These are phyloP conservation scores for Gopherus evgoodei DNA, from an alignment of 2,113 vertebrate genomes.

Conservation along the genomic window DNA sequence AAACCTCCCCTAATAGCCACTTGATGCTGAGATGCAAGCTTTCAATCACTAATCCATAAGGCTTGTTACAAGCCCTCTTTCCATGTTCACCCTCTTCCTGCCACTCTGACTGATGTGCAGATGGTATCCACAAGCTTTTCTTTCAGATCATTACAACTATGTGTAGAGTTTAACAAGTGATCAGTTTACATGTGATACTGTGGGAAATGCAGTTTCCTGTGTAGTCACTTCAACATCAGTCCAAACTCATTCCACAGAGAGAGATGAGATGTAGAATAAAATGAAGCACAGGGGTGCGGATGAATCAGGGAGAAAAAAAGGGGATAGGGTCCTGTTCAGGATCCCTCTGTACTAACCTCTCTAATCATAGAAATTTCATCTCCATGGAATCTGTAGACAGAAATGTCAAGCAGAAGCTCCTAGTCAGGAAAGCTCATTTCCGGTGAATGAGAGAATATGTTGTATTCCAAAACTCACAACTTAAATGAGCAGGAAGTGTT, in stretches of 20 bases:
- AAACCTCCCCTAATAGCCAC: background rate
- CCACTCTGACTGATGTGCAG: background rate
- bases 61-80: background rate
- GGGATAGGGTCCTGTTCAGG: background rate
- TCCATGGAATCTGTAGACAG: background rate
- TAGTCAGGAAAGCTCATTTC: background rate
- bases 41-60: background rate
- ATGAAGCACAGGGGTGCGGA: background rate
- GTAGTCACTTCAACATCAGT: background rate
- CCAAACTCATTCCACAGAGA: background rate
- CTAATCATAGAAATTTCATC: rapidly evolving
- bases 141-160: rapidly evolving
- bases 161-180: background rate
- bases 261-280: rapidly evolving
- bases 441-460: rapidly evolving
- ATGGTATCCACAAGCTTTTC: background rate
- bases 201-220: background rate
- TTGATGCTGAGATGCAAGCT: background rate
- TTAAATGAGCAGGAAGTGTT: background rate
- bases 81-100: background rate
- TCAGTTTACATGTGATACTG: background rate
- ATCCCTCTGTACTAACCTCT: background rate
- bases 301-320: background rate
- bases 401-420: background rate
- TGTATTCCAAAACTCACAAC: background rate